Base-by-base conservation (phyloP, 2,113 vertebrate genomes). In the Suricata suricatta region DNA sequence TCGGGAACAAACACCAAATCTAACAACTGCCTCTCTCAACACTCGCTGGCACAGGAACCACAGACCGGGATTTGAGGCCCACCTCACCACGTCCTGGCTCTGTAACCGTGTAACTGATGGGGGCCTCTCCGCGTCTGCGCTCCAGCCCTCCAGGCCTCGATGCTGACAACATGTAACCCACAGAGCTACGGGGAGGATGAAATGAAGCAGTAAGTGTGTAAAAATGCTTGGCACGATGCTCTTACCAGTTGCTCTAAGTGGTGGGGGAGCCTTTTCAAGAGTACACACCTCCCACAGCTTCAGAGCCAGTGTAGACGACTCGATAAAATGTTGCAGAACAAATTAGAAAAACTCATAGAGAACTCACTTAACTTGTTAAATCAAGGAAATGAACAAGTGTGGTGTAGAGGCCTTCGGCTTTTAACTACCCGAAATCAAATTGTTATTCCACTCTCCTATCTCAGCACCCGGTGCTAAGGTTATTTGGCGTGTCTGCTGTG, bases 361-460 rank as follows among this genome's bases (percentile, higher is more conserved):
- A 88, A 89, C 77, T 96, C 95, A 77, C 77, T 90, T 95, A 82
- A 93, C 69, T 92, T 87, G 80, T 96, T 97, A 88, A 93, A 97
- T 95, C 44, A 83, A 95, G 88, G 84, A 95, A 88, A 44, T 21
- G 25, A 84, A 72, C 83, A 66, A 88, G 83, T 33, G 44, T 35
- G 52, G 80, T 38, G 33, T 23, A 89, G n/a, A 97, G 57, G 80
- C 93, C 94, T 90, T 90, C 54, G 10, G 81, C 81, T 60, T 76
- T 87, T 69, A 95, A 94, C 74, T 79, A 79, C 87, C 84, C 38
- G 23, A 76, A 96, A 85, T 93, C 96, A 95, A 96, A 97, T 96
- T 95, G 96, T 93, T 93, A 96, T 96, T 97, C 96, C 23, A 19
- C 90, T 96, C 95, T 93, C 50, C 93, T 95, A 54, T 16, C 77